Base-by-base conservation (phyloP, 2,888 invertebrate species). In the Coelogynopora nodosa region DNA sequence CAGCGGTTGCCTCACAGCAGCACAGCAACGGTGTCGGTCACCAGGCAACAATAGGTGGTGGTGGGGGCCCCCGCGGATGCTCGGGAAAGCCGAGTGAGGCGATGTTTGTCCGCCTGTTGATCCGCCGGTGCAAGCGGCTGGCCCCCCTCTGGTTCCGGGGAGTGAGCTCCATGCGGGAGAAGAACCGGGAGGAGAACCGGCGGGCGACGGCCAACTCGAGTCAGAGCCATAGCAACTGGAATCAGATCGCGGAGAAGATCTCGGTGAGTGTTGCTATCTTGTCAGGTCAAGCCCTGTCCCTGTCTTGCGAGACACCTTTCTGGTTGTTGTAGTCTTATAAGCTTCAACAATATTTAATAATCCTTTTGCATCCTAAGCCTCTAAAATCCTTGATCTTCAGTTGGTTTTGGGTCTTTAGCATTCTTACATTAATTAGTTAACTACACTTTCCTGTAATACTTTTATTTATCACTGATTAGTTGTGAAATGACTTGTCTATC, bases 111-210 rank as follows among this genome's bases (percentile, higher is more conserved):
- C 82, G 82, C 1, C 67, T 67, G 30, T 28, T 86, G 27, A 67
- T 87, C 10, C 28, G 80, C 1, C 81, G 80, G 26, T 87, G 85
- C 87, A 87, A 87, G 31, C 28, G 84, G n/a, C 30, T 87, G 18
- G 87, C 87, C 30, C 82, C 86, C 23, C 87, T 87, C 26, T 84
- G 87, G 87, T 87, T 87, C 30, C 84, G 84, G n/a, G 84, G 87
- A 18, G 87, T 87, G n/a, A 84, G 74, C 23, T 88, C 87, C 26
- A 83, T 88, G 87, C n/a, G 87, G 30, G 87, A 87, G 26, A 88
- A 88, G 31, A 88, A 88, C 27, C 31, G 87, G 23, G 87, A 84
- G 31, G 85, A 87, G 30, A 67, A 87, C 67, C 67, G 74, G 23
- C 85, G 84, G 18, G 81, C 67, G 2, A 81, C 87, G 0, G 67